Evolutionary conservation across 2,113 vertebrate species (phyloP).

Genomic region (Rutilus rutilus): DNA sequence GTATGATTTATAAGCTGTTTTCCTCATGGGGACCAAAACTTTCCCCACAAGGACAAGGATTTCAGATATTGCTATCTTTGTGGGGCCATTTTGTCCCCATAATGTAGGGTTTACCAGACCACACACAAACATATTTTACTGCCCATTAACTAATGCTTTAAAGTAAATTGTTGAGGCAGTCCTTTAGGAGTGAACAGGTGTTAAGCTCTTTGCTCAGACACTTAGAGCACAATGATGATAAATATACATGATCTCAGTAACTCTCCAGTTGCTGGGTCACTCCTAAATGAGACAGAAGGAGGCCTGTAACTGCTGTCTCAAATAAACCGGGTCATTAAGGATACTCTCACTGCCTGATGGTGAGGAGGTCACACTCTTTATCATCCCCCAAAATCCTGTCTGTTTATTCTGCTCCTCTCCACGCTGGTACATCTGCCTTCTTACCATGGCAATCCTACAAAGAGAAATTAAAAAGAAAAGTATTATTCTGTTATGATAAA

Average conservation of each 20-base stretch:
- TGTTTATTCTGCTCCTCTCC: conserved; percentile 94
- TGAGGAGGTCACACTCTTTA: conserved; percentile 96
- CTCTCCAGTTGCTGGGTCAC: not conserved
- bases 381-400: conserved; percentile 96
- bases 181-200: not conserved
- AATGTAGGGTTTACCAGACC: no score
- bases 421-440: conserved; percentile 94
- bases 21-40: no score
- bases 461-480: not conserved
- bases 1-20: no score
- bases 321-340: conserved; percentile 68
- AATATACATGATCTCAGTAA: not conserved
- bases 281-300: not conserved
- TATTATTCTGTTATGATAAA: not conserved
- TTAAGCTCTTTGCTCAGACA: not conserved
- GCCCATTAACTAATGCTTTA: not conserved
- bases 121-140: not conserved
- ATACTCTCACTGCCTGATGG: conserved; percentile 94
- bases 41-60: no score
- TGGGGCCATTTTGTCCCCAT: no score
- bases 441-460: conserved; percentile 92
- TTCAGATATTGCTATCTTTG: no score
- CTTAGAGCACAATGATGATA: not conserved
- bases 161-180: not conserved
- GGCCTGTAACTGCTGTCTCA: not conserved